Evolutionary conservation across 1,140 invertebrate species (phyloP), one percentile per base, ranked within the genome.

Genomic region (Tachypleus tridentatus): DNA sequence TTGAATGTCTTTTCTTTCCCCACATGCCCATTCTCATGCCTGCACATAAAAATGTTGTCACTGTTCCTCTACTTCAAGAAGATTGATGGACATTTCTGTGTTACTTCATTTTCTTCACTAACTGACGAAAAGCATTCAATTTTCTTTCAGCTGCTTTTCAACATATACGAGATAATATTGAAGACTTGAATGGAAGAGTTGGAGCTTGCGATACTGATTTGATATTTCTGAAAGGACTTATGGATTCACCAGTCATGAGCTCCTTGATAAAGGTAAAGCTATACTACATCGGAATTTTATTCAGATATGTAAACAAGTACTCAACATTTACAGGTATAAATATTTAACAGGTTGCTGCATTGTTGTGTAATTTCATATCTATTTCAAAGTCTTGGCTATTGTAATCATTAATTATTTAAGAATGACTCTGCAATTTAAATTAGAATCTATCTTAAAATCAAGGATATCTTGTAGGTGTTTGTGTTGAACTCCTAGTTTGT

Each of bases 121-220:
- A 54, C 53, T n/a, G 53, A 8, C n/a, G 3, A 61, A 50, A 4
- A 10, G 7, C 11, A 54, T 54, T 57, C 49, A 10, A 49, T 58
- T 64, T 4, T 72, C 77, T 73, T 83, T 61, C 79, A 85, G 84
- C 81, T 73, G 83, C 84, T 62, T 84, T 85, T 76, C 80, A 83
- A 74, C 82, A 83, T 73, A 80, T 84, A 29, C 74, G 80, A 62
- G 82, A 84, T 63, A 83, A 82, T 69, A 80, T 84, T 65, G 79
- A 80, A 49, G 80, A 82, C 53, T 74, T 83, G 58, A 80, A 82
- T 72, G 78, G 78, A 69, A 71, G 73, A 59, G 76, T 79, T 60
- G 81, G 78, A 58, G 80, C 82, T 59, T 79, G 83, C 68, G 82
- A 86, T 71, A 86, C 83, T 61, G 85, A 87, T 75, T 76, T 86